Evolutionary conservation across 2,888 invertebrate species (phyloP).

Genomic region (Apamea sordens): DNA sequence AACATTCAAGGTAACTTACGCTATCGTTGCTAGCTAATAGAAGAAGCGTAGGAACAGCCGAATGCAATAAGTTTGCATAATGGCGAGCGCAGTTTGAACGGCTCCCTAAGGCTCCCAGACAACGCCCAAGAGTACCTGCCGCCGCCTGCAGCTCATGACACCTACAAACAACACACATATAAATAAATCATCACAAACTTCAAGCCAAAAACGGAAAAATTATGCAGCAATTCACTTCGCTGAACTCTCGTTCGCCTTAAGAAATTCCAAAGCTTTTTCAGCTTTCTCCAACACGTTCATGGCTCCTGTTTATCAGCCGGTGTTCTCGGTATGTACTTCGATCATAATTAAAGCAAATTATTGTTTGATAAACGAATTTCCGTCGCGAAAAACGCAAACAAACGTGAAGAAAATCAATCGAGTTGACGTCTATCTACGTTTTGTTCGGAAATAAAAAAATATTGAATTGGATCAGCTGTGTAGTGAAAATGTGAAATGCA

Average conservation of each 20-base stretch:
- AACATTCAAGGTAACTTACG: conserved; percentile 78
- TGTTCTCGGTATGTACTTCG: conserved; percentile 39
- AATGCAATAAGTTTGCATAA: conserved; percentile 84
- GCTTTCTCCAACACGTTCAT: conserved; percentile 89
- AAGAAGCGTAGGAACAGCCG: conserved; percentile 85
- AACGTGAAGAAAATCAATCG: conserved; percentile 79
- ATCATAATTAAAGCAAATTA: conserved; percentile 70
- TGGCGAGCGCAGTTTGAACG: conserved; percentile 85
- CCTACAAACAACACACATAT: conserved; percentile 74
- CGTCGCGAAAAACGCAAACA: conserved; percentile 75
- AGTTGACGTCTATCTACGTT: conserved; percentile 53
- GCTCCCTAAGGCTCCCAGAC: conserved; percentile 85
- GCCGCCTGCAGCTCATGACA: conserved; percentile 86
- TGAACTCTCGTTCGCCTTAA: conserved; percentile 83
- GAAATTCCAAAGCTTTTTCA: conserved; percentile 86
- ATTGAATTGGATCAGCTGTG: conserved; percentile 43
- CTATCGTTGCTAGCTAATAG: conserved; percentile 86
- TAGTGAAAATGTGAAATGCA: neutral
- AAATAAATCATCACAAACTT: conserved; percentile 46
- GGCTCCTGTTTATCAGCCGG: conserved; percentile 69
- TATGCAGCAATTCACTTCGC: conserved; percentile 79
- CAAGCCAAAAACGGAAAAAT: conserved; percentile 48
- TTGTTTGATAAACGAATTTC: conserved; percentile 66
- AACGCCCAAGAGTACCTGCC: conserved; percentile 85
- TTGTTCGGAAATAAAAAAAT: conserved; percentile 49